Conservation (phyloP, 2,113 vertebrate genomes). For the Xiphias gladius region DNA sequence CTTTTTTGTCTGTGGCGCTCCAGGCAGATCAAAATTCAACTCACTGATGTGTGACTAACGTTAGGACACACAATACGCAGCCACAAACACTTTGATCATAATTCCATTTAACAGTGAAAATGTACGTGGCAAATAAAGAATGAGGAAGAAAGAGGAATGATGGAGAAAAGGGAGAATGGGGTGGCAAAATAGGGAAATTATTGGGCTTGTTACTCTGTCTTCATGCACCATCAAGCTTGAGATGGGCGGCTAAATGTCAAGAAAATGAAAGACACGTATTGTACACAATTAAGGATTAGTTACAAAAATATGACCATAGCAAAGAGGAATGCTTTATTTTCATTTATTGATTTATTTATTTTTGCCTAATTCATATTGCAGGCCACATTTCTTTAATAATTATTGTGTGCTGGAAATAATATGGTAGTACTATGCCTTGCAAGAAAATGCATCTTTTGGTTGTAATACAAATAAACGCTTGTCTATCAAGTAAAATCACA, state of each 20-base stretch:
- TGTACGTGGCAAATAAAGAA: slow-evolving; percentile 70
- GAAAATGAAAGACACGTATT: slow-evolving; percentile 63
- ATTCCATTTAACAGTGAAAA: slow-evolving; percentile 82
- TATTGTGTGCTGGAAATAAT: slow-evolving; percentile 15
- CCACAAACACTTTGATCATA: slow-evolving; percentile 82
- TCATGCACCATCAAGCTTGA: slow-evolving; percentile 78
- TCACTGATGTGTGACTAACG: slow-evolving; percentile 82
- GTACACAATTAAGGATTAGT: slow-evolving; percentile 71
- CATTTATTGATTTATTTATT: slow-evolving; percentile 2
- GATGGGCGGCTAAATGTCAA: slow-evolving; percentile 69
- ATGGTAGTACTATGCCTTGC: neutral
- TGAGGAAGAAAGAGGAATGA: slow-evolving; percentile 28
- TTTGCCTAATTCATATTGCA: slow-evolving; percentile 33
- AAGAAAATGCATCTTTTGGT: neutral
- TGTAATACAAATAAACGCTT: neutral
- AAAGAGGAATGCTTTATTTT: slow-evolving; percentile 53
- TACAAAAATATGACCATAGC: slow-evolving; percentile 62
- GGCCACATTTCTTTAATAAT: slow-evolving; percentile 30
- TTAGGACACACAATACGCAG: slow-evolving; percentile 79
- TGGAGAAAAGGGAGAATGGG: neutral
- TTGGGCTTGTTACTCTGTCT: slow-evolving; percentile 75
- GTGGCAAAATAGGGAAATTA: slow-evolving; percentile 53
- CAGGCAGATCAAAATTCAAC: slow-evolving; percentile 80
- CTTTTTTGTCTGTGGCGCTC: slow-evolving; percentile 73
- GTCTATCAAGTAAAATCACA: neutral